Conservation (phyloP, 2,888 invertebrate genomes). For the Homarus gammarus region DNA sequence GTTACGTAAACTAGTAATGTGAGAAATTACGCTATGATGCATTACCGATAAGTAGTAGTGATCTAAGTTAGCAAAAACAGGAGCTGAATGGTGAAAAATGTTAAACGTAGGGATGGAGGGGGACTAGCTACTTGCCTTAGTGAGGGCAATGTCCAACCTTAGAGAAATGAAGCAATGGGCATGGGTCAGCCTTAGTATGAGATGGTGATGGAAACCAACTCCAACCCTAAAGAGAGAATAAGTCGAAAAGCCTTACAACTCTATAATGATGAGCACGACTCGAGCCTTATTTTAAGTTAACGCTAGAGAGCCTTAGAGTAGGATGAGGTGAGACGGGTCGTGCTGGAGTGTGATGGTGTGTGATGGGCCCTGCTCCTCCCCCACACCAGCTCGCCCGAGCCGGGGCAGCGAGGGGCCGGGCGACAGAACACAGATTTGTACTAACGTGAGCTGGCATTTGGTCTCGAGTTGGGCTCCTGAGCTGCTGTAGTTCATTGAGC, state of each 20-base stretch:
- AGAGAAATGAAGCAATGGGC: not conserved
- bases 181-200: not conserved
- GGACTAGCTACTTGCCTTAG: not conserved
- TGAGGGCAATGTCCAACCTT: not conserved
- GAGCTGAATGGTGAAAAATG: not conserved
- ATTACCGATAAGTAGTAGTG: not conserved
- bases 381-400: not conserved
- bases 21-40: not conserved
- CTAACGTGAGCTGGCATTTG: conserved; percentile 63
- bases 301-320: not conserved
- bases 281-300: not conserved
- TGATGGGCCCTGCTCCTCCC: not conserved
- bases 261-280: conserved; percentile 2
- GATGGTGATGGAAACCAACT: not conserved
- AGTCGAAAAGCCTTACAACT: no score
- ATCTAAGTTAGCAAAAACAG: not conserved
- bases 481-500: conserved; percentile 62
- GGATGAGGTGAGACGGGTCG: not conserved
- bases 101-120: no score
- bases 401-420: not conserved
- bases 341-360: not conserved
- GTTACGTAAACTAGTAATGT: no score
- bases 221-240: not conserved
- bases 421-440: conserved; percentile 30
- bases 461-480: conserved; percentile 38